Base-by-base conservation (phyloP, 1,140 invertebrate genomes). In the Lepidurus packardi region DNA sequence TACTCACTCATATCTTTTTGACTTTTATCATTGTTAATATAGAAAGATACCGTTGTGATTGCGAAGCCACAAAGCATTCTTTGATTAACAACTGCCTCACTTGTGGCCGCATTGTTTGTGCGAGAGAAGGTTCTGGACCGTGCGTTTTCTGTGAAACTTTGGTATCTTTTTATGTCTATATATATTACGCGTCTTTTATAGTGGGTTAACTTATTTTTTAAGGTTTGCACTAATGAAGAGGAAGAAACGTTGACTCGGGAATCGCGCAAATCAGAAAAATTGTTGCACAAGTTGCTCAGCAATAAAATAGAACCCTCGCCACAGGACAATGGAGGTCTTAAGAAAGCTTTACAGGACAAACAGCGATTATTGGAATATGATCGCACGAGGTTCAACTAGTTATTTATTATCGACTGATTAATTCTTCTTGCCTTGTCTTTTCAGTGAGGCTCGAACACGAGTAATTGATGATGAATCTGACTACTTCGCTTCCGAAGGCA, bases 381-480 rank as follows among this genome's bases (percentile, higher is more conserved):
- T 85, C 88, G 89, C 79, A 94, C 91, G 75, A 91, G 91, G 92
- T 93, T 86, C 78, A 78, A 78, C 43, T 45, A 2, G 75, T 73
- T 42, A 42, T 43, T 13, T 77, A 34, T 77, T 41, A 77, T 53
- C 73, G 43, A 34, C 34, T 53, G 47, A 8, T 77, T n/a, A 34
- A 42, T 45, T 24, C 2, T 77, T 73, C 76, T 13, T 74, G 24
- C 24, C 73, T 78, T 80, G 9, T 73, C 16, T 47, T 76, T 74
- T 8, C 47, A 94, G 94, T 86, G 91, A 93, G 81, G 89, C 90
- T 78, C 88, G 94, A 80, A 98, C 96, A 0, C 90, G 90, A 82
- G 94, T 98, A 3, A 97, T 96, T 79, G 96, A 98, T 84, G 96
- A 98, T 85, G 94, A 98, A 83, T 90, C 91, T 80, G 97, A 98